phyloP scores from a whole-genome alignment of 2,797 vertebrate genomes.

The Sphenodon punctatus region DNA sequence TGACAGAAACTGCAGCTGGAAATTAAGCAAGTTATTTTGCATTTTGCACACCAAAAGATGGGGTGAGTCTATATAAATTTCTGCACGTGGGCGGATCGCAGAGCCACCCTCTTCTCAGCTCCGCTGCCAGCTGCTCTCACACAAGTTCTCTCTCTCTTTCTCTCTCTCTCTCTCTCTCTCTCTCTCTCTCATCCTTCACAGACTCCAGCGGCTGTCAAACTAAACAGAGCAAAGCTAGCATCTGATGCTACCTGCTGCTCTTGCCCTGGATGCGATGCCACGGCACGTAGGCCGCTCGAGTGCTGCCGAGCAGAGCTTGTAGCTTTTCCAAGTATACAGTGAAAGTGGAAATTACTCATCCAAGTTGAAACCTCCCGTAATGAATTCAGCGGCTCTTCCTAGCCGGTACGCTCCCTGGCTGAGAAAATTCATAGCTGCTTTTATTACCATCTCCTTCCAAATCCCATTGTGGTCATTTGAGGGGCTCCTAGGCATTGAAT shows the following conservation, averaged over 20 bases:
- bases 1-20: not conserved
- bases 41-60: conserved; percentile 18
- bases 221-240: conserved; percentile 46
- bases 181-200: no score
- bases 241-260: conserved; percentile 44
- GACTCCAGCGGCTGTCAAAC: no score
- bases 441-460: conserved; percentile 21
- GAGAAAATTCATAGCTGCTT: not conserved
- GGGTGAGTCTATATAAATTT: conserved; percentile 44
- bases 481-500: conserved; percentile 28
- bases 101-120: conserved; percentile 25
- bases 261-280: not conserved
- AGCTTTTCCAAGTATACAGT: not conserved
- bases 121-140: conserved; percentile 37
- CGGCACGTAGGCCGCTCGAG: conserved; percentile 14
- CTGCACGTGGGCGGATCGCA: conserved; percentile 42
- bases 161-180: no score
- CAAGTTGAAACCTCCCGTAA: not conserved
- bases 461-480: conserved; percentile 34
- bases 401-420: not conserved
- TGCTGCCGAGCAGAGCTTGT: not conserved
- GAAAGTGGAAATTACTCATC: not conserved
- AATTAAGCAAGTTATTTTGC: conserved; percentile 11
- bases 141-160: no score
- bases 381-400: not conserved